Evolutionary conservation across 1,140 invertebrate species (phyloP), one percentile per base, ranked within the genome.

Genomic region (Diorhabda sublineata): DNA sequence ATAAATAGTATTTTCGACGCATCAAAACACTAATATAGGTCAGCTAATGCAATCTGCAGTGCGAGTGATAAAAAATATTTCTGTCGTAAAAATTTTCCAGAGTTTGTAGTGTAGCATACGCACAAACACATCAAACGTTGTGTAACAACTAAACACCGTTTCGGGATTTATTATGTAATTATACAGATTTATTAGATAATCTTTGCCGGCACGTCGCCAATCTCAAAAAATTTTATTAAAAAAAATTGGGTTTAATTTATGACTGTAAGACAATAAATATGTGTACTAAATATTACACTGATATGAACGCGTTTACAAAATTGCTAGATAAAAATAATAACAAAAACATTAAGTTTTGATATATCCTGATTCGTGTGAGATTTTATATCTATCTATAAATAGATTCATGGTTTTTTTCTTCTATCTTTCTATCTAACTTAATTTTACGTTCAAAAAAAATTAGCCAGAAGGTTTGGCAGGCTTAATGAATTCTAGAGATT

Each of bases 1-100:
- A 64, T 64, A 64, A 64, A 64, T 64, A 64, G 63, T 43, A 64
- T 45, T 57, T 64, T 47, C 52, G 45, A 64, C 63, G 52, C 45
- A 64, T 64, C 63, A 64, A 64, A 64, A 64, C 63, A 64, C 63
- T 64, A 57, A 64, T 64, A 45, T 64, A 45, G 63, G 63, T 64
- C 63, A 64, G 11, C 63, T 57, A 57, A 57, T 64, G 63, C 63
- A 64, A 64, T 64, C 63, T 64, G 63, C 63, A 64, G 45, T 64
- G 63, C 9, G 41, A 64, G 63, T 64, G 63, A 64, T 64, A 64
- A 64, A 64, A 64, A 64, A 64, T 64, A 45, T 64, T 47, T 64
- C 56, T 64, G 47, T 52, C 47, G 47, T 52, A 52, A 52, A 52
- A 52, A 52, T 52, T 52, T 52, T 52, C 47, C 47, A 52, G 47